A percentile compares a stretch with the other conserved stretches of the same genome.
Conservation (phyloP, 1,140 invertebrate species). For the Marisa cornuarietis region DNA sequence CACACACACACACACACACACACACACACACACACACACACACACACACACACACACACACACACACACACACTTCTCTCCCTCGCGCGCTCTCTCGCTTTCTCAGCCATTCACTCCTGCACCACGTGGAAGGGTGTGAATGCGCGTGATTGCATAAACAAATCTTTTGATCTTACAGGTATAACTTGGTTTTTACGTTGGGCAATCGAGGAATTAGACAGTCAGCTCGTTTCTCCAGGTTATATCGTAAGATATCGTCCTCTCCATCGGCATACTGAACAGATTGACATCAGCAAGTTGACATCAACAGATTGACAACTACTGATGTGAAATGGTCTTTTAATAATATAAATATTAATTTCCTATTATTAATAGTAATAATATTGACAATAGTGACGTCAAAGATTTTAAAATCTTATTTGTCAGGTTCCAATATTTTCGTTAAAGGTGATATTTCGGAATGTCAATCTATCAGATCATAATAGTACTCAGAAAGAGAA, state of each 20-base stretch:
- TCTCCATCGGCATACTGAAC: slow-evolving; percentile 49
- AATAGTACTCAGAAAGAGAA: no score
- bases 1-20: slow-evolving; percentile 4
- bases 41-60: background rate
- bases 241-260: slow-evolving; percentile 41
- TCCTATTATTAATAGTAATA: no score
- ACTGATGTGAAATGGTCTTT: no score
- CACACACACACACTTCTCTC: background rate
- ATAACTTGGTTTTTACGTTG: slow-evolving; percentile 34
- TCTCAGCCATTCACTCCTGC: slow-evolving; percentile 43
- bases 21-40: background rate
- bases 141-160: no score
- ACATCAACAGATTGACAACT: no score
- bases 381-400: no score
- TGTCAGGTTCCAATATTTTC: no score
- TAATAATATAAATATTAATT: no score
- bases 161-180: slow-evolving; percentile 27
- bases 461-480: no score
- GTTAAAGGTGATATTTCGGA: no score
- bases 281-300: no score
- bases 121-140: slow-evolving; percentile 33
- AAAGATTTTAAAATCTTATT: no score
- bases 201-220: slow-evolving; percentile 36
- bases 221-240: slow-evolving; percentile 44
- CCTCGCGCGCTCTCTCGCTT: slow-evolving; percentile 47